Base-by-base conservation (phyloP, 2,797 vertebrate genomes). In the Novumbra hubbsi region DNA sequence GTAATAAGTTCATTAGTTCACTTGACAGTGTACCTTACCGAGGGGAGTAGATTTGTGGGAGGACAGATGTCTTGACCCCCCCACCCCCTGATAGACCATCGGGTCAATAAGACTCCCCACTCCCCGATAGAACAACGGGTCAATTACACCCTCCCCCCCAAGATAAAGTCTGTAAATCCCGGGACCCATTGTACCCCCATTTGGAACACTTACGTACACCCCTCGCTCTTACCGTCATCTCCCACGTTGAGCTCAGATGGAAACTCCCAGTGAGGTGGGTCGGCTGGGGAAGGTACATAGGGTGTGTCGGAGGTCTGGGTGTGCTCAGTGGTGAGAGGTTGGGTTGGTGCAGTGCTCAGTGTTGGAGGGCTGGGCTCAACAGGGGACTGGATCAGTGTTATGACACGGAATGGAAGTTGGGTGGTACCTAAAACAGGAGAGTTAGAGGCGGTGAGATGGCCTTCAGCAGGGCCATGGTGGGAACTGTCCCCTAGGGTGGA, bases 201-300 rank as follows among this genome's bases (percentile, higher is more conserved):
- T 19, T 70, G 11, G 19, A n/a, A 63, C 21, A 72, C 5, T 38
- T 5, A 72, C 69, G 67, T 19, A 17, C 17, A 21, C 72, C 55
- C 55, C 17, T 8, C 49, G 71, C 28, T 30, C 66, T 75, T 38
- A 94, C 93, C 92, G 74, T 94, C 88, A 80, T 90, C 90, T 45
- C 91, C 91, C 1, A 93, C 86, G 15, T 92, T 92, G 16, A 94
- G 90, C 78, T 92, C 86, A 15, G 93, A 84, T 1, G 85, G 87
- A 62, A 64, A 65, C 19, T 90, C 86, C 69, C 45, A 76, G 68
- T 88, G 78, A 0, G 82, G 74, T 0, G 84, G 80, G 21, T 81
- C 81, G 3, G 74, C 70, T 5, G 84, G 77, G 65, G 74, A 68
- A 6, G 84, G 76, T 63, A 41, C 72, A 41, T 16, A 62, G 48